These are phyloP conservation scores for Glaucidium brasilianum DNA, from an alignment of 2,113 vertebrate species.

Conservation along the genomic window DNA sequence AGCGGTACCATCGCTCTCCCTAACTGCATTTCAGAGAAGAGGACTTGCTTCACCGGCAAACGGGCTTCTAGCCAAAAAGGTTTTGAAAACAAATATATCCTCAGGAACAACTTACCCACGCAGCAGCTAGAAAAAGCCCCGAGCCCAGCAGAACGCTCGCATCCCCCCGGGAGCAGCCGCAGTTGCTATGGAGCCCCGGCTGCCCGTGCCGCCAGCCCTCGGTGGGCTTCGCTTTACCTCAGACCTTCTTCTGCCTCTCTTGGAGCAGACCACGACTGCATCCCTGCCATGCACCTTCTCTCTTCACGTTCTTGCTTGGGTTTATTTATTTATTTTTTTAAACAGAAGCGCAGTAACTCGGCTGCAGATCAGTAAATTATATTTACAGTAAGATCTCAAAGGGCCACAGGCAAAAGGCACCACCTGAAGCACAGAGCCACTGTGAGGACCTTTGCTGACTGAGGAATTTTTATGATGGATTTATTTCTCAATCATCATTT, in stretches of 20 bases:
- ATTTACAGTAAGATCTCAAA: neutral
- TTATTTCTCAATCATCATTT: neutral
- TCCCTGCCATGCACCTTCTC: neutral
- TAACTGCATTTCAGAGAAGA: rapidly evolving
- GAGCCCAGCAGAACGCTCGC: neutral
- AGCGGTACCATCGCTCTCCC: rapidly evolving
- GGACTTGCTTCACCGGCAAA: rapidly evolving
- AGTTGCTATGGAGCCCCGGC: conserved; percentile 43
- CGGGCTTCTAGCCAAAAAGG: rapidly evolving
- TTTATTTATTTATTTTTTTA: too few relatives aligned
- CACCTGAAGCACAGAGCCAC: neutral
- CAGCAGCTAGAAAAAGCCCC: neutral
- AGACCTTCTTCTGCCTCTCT: neutral
- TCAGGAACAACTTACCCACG: neutral
- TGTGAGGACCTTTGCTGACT: neutral
- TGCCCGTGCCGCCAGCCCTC: neutral
- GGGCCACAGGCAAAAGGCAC: neutral
- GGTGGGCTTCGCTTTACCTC: neutral
- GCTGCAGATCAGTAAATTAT: neutral
- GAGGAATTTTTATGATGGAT: neutral
- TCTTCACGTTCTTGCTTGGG: too few relatives aligned
- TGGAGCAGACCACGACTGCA: neutral
- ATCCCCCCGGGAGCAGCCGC: neutral
- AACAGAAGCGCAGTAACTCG: neutral
- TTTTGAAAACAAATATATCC: rapidly evolving